Percentiles rank a stretch among this genome's conserved stretches.
These are phyloP conservation scores for Crocidura indochinensis DNA, from an alignment of 2,797 vertebrate genomes.

Conservation along the genomic window DNA sequence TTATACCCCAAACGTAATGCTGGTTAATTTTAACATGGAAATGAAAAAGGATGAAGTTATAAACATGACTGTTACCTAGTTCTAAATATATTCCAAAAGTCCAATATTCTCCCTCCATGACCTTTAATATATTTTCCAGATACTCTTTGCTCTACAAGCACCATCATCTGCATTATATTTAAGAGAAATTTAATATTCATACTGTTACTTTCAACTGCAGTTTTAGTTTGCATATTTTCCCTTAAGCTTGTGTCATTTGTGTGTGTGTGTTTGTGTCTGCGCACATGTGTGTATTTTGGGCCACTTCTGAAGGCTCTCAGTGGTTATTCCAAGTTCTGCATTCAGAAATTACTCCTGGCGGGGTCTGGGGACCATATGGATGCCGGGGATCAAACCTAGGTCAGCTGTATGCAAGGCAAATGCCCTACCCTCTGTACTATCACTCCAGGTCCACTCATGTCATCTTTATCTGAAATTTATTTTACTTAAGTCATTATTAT, in stretches of 20 bases:
- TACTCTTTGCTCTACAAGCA: constrained; percentile 50
- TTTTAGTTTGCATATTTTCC: constrained; percentile 58
- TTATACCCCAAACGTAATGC: constrained; percentile 64
- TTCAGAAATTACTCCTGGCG: too few relatives aligned
- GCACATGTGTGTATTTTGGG: too few relatives aligned
- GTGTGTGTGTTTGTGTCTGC: too few relatives aligned
- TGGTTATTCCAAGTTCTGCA: too few relatives aligned
- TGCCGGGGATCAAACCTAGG: too few relatives aligned
- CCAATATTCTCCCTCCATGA: constrained; percentile 57
- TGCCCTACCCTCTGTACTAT: too few relatives aligned
- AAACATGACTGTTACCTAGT: constrained; percentile 66
- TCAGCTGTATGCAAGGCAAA: too few relatives aligned
- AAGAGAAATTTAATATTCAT: constrained; percentile 72
- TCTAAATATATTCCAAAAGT: constrained; percentile 64
- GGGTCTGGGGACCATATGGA: too few relatives aligned
- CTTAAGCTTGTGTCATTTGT: not conserved
- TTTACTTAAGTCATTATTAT: constrained; percentile 68
- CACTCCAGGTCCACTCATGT: too few relatives aligned
- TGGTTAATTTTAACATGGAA: constrained; percentile 72
- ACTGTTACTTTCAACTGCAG: constrained; percentile 64
- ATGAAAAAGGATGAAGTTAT: constrained; percentile 63
- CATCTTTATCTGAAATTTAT: constrained; percentile 76
- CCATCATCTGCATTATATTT: not conserved
- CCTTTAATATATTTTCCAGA: constrained; percentile 77
- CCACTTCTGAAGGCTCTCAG: too few relatives aligned